These are phyloP conservation scores for Corynorhinus townsendii DNA, from an alignment of 2,113 vertebrate genomes.

Conservation along the genomic window DNA sequence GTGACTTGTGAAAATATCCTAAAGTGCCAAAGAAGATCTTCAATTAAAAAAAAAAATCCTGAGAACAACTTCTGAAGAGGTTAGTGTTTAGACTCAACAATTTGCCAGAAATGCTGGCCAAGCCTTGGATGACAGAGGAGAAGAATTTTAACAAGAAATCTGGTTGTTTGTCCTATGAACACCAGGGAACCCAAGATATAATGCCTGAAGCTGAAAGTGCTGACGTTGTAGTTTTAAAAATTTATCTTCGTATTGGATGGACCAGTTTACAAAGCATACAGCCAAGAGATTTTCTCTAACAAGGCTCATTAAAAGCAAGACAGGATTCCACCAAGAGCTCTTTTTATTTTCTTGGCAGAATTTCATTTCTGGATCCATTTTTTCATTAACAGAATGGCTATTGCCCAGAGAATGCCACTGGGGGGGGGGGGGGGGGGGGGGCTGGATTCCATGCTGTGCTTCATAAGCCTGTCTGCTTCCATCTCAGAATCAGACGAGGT, in stretches of 20 bases:
- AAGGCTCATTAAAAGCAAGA: background rate
- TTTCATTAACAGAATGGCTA: background rate
- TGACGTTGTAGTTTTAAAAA: background rate
- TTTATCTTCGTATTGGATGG: background rate
- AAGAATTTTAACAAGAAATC: constrained; percentile 2
- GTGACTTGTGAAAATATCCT: background rate
- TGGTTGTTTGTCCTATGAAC: background rate
- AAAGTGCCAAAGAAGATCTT: background rate
- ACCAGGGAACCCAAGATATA: background rate
- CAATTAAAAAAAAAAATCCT: background rate
- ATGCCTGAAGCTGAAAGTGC: background rate
- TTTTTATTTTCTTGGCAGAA: background rate
- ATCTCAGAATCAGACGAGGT: background rate
- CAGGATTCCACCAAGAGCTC: background rate
- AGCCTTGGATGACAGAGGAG: background rate
- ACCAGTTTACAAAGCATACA: background rate
- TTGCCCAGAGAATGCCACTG: background rate
- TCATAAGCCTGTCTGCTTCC: background rate
- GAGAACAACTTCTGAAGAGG: background rate
- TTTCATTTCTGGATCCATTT: background rate
- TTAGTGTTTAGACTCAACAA: background rate
- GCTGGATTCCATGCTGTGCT: background rate
- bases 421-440: background rate
- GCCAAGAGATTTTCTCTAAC: background rate
- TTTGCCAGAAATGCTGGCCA: background rate